Conservation (phyloP, 2,888 invertebrate genomes). For the Limnephilus rhombicus region DNA sequence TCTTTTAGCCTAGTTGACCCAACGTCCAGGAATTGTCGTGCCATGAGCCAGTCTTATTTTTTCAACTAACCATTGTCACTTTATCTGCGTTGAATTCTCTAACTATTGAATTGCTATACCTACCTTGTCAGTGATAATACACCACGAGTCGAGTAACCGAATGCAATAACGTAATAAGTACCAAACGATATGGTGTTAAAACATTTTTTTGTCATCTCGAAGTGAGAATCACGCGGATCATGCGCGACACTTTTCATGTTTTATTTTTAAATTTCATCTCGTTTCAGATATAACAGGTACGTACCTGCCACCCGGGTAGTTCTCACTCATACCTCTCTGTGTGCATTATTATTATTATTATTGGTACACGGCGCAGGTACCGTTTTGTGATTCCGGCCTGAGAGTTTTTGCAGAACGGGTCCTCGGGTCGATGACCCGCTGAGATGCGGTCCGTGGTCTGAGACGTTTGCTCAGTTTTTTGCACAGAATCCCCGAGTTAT, state of each 20-base stretch:
- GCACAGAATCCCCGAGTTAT: background rate
- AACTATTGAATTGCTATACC: background rate
- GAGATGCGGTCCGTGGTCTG: background rate
- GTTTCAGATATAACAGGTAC: background rate
- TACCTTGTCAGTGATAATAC: background rate
- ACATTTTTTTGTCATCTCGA: background rate
- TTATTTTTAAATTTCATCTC: background rate
- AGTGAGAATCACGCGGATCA: background rate
- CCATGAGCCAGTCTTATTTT: background rate
- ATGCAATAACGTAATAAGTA: background rate
- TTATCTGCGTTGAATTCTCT: background rate
- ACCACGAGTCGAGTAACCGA: background rate
- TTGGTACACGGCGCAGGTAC: background rate
- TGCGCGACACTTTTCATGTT: background rate
- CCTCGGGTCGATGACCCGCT: background rate
- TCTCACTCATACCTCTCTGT: no score
- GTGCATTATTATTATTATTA: background rate
- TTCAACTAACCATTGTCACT: background rate
- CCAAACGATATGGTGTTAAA: background rate
- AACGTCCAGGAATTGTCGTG: background rate
- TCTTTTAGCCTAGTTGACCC: background rate
- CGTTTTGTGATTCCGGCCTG: background rate
- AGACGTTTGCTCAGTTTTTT: background rate
- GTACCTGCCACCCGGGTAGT: background rate
- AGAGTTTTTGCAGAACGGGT: background rate